Percentiles rank a stretch among this genome's conserved stretches.
phyloP scores from a whole-genome alignment of 1,140 invertebrate genomes.

The Pissodes strobi region DNA sequence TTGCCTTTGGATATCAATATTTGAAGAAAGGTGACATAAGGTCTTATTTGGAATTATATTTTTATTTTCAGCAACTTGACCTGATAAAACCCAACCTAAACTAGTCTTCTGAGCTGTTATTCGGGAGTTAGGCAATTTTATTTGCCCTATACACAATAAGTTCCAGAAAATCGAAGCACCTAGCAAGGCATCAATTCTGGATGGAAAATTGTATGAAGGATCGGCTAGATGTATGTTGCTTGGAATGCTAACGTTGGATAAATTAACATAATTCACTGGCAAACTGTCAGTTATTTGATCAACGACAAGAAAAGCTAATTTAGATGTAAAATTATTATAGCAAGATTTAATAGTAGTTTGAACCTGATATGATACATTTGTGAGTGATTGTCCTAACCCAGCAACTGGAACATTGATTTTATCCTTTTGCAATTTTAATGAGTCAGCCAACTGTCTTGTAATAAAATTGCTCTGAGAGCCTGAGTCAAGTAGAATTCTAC shows the following conservation, averaged over 20 bases:
- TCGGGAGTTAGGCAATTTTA: background rate
- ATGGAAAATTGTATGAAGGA: background rate
- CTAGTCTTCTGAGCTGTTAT: background rate
- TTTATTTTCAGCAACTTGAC: background rate
- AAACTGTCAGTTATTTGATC: slow-evolving; percentile 1
- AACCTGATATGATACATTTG: background rate
- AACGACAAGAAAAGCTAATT: background rate
- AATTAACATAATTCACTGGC: background rate
- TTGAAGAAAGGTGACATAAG: background rate
- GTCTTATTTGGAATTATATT: background rate
- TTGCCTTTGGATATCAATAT: background rate
- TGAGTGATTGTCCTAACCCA: background rate
- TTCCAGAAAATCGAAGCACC: background rate
- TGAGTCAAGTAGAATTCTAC: background rate
- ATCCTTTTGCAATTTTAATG: background rate
- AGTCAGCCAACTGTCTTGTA: background rate
- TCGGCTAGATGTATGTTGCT: background rate
- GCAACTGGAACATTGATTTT: background rate
- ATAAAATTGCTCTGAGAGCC: background rate
- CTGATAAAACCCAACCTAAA: slow-evolving; percentile 5
- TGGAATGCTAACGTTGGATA: background rate
- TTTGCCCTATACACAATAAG: background rate
- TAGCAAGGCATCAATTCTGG: background rate
- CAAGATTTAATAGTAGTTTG: background rate
- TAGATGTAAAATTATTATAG: background rate